A percentile compares a stretch with the other conserved stretches of the same genome.
Evolutionary conservation across 2,797 vertebrate genomes (phyloP).

Genomic region (Champsocephalus gunnari): DNA sequence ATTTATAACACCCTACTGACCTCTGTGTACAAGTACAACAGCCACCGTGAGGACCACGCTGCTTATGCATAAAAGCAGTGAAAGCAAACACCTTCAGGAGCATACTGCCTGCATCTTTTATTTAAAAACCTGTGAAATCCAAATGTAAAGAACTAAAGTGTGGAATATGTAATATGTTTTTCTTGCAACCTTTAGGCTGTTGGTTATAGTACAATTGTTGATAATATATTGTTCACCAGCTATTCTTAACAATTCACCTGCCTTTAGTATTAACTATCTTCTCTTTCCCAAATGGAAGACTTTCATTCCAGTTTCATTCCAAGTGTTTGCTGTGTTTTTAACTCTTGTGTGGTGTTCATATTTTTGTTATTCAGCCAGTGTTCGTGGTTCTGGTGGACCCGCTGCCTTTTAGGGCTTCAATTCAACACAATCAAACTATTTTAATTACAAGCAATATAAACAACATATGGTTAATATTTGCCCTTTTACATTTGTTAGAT

Average conservation of each 20-base stretch:
- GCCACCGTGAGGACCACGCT: conserved; percentile 33
- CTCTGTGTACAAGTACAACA: conserved; percentile 47
- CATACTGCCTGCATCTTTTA: conserved; percentile 20
- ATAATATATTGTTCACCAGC: background rate
- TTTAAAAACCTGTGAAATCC: conserved; percentile 1
- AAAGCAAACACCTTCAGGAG: conserved; percentile 36
- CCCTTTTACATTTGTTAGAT: no score
- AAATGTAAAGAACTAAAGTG: background rate
- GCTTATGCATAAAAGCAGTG: conserved; percentile 25
- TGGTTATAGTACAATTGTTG: background rate
- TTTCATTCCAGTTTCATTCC: conserved; percentile 53
- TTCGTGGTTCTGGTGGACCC: no score
- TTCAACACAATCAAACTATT: no score
- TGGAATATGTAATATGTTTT: background rate
- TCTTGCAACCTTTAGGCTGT: background rate
- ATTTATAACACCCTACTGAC: conserved; percentile 68
- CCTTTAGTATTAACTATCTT: conserved; percentile 10
- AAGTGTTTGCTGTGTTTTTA: conserved; percentile 30
- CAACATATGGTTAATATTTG: no score
- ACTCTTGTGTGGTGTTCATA: no score
- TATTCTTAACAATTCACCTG: background rate
- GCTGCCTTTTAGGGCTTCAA: no score
- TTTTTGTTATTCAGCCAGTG: no score
- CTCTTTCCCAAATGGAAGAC: conserved; percentile 2
- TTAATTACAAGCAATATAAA: no score